Evolutionary conservation across 2,888 invertebrate genomes (phyloP), one percentile per base, ranked within the genome.

Genomic region (Cephus spinipes): DNA sequence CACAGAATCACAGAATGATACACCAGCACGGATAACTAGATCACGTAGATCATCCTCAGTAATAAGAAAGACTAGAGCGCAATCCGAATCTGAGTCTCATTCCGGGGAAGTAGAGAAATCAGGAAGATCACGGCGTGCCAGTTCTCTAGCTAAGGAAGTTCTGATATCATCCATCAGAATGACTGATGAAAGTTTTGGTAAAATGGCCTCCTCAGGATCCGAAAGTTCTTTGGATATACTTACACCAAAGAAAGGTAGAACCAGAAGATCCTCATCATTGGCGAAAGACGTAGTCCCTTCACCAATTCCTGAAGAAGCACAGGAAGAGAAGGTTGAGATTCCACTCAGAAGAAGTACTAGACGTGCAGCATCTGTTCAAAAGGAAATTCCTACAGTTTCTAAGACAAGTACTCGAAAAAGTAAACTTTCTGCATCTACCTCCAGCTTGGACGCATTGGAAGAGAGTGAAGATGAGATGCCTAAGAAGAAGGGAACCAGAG

Each of bases 31-130:
- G 68, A 79, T 81, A 35, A 87, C 85, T 11, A 86, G 87, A 77
- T 84, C 87, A 3, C 83, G 84, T 23, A 82, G 86, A 81, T 85
- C 85, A n/a, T 83, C 85, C 2, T 88, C 86, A 31, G 71, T 83
- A 6, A 74, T 77, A 2, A 85, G 83, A 33, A 83, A 87, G 12
- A 74, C 31, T 15, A 74, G n/a, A 11, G 31, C 73, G 9, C 73
- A 80, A 15, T 71, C 30, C 33, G 32, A 71, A 69, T 23, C 68
- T 1, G 81, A 82, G 11, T 74, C 80, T 12, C 74, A 76, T 4
- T 30, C 73, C 1, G 73, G 74, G 12, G 80, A 77, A 35, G 12
- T 34, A 6, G 73, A 73, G 23, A 82, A 78, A 12, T 73, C 31
- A 1, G 74, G 76, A 12, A 77, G 83, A 35, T 71, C 76, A 3